Conservation (phyloP, 35 echinoderm and acorn worm species). For the Holothuria glaberrima region DNA sequence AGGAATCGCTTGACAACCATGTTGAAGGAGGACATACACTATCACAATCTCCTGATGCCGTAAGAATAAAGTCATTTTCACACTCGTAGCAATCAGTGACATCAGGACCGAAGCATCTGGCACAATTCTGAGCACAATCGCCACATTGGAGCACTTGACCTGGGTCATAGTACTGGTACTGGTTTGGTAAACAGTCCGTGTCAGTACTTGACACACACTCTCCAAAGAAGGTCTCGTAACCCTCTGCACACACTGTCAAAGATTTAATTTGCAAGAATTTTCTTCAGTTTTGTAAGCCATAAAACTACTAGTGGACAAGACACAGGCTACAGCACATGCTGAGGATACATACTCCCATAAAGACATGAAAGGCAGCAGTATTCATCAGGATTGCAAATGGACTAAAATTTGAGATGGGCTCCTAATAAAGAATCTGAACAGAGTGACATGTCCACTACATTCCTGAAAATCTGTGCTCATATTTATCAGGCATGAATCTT, state of each 20-base stretch:
- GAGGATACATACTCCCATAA: no score
- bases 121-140: not conserved
- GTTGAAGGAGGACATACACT: not conserved
- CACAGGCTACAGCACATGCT: no score
- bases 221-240: slow-evolving; percentile 24
- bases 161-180: not conserved
- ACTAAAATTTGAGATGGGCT: no score
- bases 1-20: not conserved
- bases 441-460: no score
- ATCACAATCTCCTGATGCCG: not conserved
- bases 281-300: no score
- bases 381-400: no score
- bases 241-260: not conserved
- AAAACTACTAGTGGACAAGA: no score
- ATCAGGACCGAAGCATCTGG: not conserved
- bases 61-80: not conserved
- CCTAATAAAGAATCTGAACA: no score
- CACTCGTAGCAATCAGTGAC: not conserved
- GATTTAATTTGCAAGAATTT: no score
- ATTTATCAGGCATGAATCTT: no score
- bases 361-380: no score
- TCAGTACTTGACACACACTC: not conserved
- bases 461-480: no score
- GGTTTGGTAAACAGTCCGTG: not conserved
- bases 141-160: not conserved